phyloP scores from a whole-genome alignment of 2,797 vertebrate genomes.

The Sparus aurata region DNA sequence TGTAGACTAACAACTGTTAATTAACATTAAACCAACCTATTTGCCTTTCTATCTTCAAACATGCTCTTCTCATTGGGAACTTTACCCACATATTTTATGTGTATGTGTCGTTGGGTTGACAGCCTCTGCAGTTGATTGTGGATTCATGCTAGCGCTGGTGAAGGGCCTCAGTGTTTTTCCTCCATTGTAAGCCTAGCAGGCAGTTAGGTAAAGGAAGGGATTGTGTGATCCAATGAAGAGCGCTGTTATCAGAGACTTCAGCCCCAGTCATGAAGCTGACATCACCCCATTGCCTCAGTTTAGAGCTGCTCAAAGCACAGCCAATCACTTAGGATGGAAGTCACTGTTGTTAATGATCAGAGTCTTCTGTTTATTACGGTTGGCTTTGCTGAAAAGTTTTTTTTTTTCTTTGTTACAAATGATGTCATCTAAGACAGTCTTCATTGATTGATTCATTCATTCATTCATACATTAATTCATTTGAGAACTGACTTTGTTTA shows the following conservation, averaged over 20 bases:
- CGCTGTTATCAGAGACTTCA: constrained; percentile 75
- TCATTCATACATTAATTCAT: neutral
- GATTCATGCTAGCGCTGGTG: constrained; percentile 63
- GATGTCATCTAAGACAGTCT: neutral
- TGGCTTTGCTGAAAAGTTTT: neutral
- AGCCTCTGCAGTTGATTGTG: constrained; percentile 40
- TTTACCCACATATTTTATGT: constrained; percentile 22
- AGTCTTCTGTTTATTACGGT: constrained; percentile 5
- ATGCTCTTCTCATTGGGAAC: constrained; percentile 26
- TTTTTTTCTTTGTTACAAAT: neutral
- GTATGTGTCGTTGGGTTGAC: constrained; percentile 6
- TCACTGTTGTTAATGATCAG: constrained; percentile 3
- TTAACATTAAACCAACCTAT: neutral
- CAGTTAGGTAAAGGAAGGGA: constrained; percentile 69
- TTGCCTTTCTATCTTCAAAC: constrained; percentile 6
- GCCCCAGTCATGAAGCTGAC: constrained; percentile 71
- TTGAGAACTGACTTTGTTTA: neutral
- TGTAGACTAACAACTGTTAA: no score
- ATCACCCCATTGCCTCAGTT: constrained; percentile 79
- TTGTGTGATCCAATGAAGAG: constrained; percentile 76
- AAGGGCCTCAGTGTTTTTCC: constrained; percentile 69
- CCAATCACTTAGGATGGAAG: constrained; percentile 37
- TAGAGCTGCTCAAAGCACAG: constrained; percentile 44
- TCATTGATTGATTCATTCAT: no score
- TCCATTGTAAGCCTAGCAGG: constrained; percentile 67